These are phyloP conservation scores for Diogma glabrata DNA, from an alignment of 2,888 invertebrate genomes.

Conservation along the genomic window DNA sequence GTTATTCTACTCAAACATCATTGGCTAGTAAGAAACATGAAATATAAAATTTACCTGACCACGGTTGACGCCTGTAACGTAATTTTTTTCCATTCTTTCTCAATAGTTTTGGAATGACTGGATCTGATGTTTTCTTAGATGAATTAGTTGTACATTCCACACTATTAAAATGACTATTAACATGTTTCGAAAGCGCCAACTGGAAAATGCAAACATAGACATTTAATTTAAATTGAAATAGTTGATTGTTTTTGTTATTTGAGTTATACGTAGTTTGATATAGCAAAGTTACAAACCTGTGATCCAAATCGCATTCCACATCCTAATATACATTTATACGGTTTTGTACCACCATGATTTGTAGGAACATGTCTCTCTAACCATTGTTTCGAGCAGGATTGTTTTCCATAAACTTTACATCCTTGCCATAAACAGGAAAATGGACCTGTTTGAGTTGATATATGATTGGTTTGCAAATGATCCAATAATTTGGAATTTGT, in stretches of 20 bases:
- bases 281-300: slow-evolving; percentile 48
- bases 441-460: slow-evolving; percentile 73
- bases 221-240: too few species aligned
- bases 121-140: slow-evolving; percentile 61
- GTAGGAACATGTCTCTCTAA: slow-evolving; percentile 83
- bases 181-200: slow-evolving; percentile 75
- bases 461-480: slow-evolving; percentile 78
- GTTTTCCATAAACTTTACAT: slow-evolving; percentile 88
- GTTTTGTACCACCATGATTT: slow-evolving; percentile 78
- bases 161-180: slow-evolving; percentile 78
- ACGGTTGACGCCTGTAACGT: slow-evolving; percentile 75
- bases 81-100: slow-evolving; percentile 80
- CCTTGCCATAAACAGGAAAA: slow-evolving; percentile 88
- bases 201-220: slow-evolving; percentile 17
- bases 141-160: slow-evolving; percentile 41
- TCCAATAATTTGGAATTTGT: slow-evolving; percentile 71
- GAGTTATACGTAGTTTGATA: too few species aligned
- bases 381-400: slow-evolving; percentile 88
- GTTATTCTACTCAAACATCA: too few species aligned
- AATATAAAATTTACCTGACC: slow-evolving; percentile 85
- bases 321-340: slow-evolving; percentile 90
- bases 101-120: slow-evolving; percentile 63
- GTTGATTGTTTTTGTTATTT: too few species aligned
- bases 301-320: slow-evolving; percentile 81
- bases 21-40: too few species aligned